Base-by-base conservation (phyloP, 2,888 invertebrate genomes). In the Zaprionus bogoriensis region DNA sequence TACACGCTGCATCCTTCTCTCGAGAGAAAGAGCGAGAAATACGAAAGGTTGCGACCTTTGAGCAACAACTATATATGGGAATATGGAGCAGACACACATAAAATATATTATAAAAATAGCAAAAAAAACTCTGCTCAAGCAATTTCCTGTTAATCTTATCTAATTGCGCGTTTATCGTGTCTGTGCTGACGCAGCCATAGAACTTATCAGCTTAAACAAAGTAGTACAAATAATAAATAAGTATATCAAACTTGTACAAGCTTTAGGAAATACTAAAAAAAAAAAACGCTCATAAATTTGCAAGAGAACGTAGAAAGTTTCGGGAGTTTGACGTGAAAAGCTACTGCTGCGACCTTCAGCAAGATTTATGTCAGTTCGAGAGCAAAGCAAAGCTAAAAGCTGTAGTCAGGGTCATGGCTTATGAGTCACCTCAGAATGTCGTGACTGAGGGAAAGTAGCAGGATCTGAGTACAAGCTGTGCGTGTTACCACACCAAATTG, bases 121-220 rank as follows among this genome's bases (percentile, higher is more conserved):
- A 19, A 6, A 7, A 22, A n/a, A 20, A 39, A 23, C 44, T 19
- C 45, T 25, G 1, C 6, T 38, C 14, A 50, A 46, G n/a, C 30
- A 38, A 48, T 64, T 32, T 48, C 6, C 23, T 30, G 25, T 20
- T 36, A 64, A 81, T 77, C 74, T 81, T 68, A 67, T 68, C 67
- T 39, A 28, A 38, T 45, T 12, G 12, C 4, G 9, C 6, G 25
- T 57, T 67, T 78, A 64, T 75, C 62, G 60, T 27, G 23, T 23
- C 42, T 25, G 17, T 38, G 30, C 4, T 41, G 25, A 23, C 17
- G 25, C 20, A 38, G 20, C 23, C 14, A 12, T 14, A 22, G 19
- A 39, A 39, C 20, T 14, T 20, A 20, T 4, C 17, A 19, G n/a
- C n/a, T n/a, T n/a, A n/a, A n/a, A n/a, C n/a, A n/a, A n/a, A n/a